Evolutionary conservation across 2,888 invertebrate genomes (phyloP).

Genomic region (Agrochola lota): DNA sequence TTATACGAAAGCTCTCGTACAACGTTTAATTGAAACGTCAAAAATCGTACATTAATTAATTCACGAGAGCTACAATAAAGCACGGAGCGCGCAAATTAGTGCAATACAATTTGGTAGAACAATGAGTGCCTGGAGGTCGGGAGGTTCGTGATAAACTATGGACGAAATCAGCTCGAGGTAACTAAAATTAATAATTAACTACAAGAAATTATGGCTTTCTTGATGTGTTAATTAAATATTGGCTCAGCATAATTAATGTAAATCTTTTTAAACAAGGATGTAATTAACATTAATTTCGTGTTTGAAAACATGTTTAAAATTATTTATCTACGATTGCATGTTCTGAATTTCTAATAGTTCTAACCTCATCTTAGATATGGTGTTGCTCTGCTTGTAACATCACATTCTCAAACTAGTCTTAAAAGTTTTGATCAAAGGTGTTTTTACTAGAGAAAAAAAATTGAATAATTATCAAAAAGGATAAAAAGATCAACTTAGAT

Average conservation of each 20-base stretch:
- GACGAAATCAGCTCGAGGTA: conserved; percentile 57
- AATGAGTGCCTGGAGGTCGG: conserved; percentile 56
- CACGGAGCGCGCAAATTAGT: conserved; percentile 53
- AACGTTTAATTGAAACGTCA: conserved; percentile 64
- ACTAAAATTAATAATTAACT: conserved; percentile 64
- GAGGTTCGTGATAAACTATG: conserved; percentile 59
- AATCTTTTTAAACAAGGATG: conserved; percentile 43
- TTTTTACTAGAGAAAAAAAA: background rate
- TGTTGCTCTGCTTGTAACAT: background rate
- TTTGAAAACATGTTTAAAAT: conserved; percentile 3
- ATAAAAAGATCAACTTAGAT: too few species aligned
- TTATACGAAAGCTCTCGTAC: conserved; percentile 39
- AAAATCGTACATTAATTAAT: conserved; percentile 64
- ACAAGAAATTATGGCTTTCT: conserved; percentile 46
- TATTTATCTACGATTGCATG: conserved; percentile 5
- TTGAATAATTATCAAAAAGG: background rate
- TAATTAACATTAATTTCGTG: conserved; percentile 21
- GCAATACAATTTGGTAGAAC: conserved; percentile 59
- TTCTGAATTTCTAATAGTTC: background rate
- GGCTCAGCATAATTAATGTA: conserved; percentile 12
- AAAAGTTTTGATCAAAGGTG: background rate
- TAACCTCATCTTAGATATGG: background rate
- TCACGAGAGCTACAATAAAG: conserved; percentile 55
- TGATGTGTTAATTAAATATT: conserved; percentile 50
- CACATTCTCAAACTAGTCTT: too few species aligned